These are phyloP conservation scores for Cryptus viduatorius DNA, from an alignment of 2,888 invertebrate species.

Conservation along the genomic window DNA sequence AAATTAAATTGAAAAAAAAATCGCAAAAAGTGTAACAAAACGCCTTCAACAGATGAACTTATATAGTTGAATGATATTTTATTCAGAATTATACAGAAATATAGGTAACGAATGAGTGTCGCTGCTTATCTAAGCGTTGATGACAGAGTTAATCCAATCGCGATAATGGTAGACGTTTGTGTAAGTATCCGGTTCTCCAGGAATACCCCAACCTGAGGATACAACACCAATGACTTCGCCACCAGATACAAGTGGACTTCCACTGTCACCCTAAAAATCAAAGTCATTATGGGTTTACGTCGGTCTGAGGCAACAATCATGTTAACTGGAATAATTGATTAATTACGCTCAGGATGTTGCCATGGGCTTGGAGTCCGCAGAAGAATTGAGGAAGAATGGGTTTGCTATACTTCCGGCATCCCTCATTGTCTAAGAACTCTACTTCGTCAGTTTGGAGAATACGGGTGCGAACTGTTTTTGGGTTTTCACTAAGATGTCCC, in stretches of 20 bases:
- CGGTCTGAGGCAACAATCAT: neutral
- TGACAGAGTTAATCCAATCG: constrained; percentile 27
- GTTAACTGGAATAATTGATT: neutral
- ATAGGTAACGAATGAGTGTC: no score
- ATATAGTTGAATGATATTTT: no score
- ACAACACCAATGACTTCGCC: constrained; percentile 17
- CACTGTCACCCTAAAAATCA: constrained; percentile 35
- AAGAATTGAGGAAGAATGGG: no score
- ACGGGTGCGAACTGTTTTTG: no score
- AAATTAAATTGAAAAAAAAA: no score
- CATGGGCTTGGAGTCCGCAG: no score
- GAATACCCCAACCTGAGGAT: neutral
- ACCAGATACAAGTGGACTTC: constrained; percentile 18
- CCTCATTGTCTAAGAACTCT: neutral
- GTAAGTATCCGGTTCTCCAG: neutral
- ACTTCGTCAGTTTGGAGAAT: neutral
- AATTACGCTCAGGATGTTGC: neutral
- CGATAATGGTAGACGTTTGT: constrained; percentile 24
- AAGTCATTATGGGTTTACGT: neutral
- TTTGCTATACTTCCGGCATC: neutral
- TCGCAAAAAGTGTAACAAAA: no score
- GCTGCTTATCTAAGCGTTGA: neutral
- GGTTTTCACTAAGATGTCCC: neutral
- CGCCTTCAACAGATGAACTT: no score
- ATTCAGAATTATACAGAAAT: no score